These are phyloP conservation scores for Cybosia mesomella DNA, from an alignment of 2,888 invertebrate genomes.

Conservation along the genomic window DNA sequence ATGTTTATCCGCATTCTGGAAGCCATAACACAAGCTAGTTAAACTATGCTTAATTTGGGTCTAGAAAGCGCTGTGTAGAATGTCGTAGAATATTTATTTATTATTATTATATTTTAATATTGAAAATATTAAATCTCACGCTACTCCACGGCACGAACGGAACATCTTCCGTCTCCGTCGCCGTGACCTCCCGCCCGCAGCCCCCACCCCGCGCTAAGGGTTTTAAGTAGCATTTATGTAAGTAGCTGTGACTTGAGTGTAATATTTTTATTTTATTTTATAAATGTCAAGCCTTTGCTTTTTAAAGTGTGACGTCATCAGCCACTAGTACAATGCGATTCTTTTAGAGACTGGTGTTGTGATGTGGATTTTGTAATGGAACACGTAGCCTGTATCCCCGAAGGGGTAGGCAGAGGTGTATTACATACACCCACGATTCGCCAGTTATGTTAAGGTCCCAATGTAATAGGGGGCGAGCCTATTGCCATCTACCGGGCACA, in stretches of 20 bases:
- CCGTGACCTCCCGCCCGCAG: constrained; percentile 46
- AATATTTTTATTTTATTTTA: constrained; percentile 40
- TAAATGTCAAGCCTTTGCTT: constrained; percentile 30
- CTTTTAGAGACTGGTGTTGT: background rate
- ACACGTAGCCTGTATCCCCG: no score
- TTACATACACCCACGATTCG: no score
- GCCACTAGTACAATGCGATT: background rate
- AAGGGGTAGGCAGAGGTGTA: no score
- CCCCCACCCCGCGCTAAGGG: constrained; percentile 62
- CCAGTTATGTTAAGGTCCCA: no score
- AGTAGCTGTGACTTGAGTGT: constrained; percentile 53
- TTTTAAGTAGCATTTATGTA: constrained; percentile 64
- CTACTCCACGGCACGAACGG: constrained; percentile 58
- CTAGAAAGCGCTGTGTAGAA: no score
- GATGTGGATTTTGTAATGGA: background rate
- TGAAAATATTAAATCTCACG: constrained; percentile 22
- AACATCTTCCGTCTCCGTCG: constrained; percentile 68
- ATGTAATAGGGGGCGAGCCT: no score
- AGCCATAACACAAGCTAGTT: no score
- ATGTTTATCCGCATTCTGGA: no score
- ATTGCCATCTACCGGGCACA: no score
- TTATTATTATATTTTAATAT: background rate
- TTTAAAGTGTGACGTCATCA: constrained; percentile 25
- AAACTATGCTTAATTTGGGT: no score
- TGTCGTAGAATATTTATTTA: no score